These are phyloP conservation scores for Patella caerulea DNA, from an alignment of 2,888 invertebrate species.

Conservation along the genomic window DNA sequence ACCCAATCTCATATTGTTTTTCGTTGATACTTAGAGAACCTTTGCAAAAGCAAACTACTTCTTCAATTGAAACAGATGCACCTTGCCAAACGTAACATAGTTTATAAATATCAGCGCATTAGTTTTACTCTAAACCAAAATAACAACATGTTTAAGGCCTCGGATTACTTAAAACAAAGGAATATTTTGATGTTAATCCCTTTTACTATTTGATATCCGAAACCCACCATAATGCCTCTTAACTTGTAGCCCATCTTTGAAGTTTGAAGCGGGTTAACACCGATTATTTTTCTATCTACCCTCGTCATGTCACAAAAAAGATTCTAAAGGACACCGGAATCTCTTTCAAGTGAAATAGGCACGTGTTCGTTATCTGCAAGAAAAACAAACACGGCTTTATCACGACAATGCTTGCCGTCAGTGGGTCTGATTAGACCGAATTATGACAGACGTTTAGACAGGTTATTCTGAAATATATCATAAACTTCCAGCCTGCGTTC, in stretches of 20 bases:
- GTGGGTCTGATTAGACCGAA: slow-evolving; percentile 9
- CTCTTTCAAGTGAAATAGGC: slow-evolving; percentile 9
- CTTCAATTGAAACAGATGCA: slow-evolving; percentile 9
- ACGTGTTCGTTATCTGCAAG: slow-evolving; percentile 5
- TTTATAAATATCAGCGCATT: slow-evolving; percentile 10
- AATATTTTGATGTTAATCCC: slow-evolving; percentile 11
- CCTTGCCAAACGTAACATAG: neutral
- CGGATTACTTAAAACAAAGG: slow-evolving; percentile 7
- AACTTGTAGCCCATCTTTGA: slow-evolving; percentile 2
- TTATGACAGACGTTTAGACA: neutral
- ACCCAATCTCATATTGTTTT: neutral
- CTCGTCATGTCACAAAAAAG: slow-evolving; percentile 10
- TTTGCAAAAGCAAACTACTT: slow-evolving; percentile 7
- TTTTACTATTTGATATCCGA: slow-evolving; percentile 8
- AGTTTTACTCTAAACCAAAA: slow-evolving; percentile 10
- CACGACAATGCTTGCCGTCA: slow-evolving; percentile 9
- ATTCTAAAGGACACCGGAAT: slow-evolving; percentile 9
- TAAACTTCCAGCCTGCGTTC: slow-evolving; percentile 3
- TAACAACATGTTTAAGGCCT: slow-evolving; percentile 10
- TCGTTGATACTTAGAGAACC: slow-evolving; percentile 12
- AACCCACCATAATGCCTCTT: slow-evolving; percentile 7
- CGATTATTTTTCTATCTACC: slow-evolving; percentile 12
- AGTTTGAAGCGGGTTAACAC: slow-evolving; percentile 1
- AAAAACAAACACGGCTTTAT: slow-evolving; percentile 7
- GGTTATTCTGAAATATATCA: slow-evolving; percentile 1